Percentiles rank a stretch among this genome's conserved stretches.
These are phyloP conservation scores for Nomada fabriciana DNA, from an alignment of 2,888 invertebrate species.

Conservation along the genomic window DNA sequence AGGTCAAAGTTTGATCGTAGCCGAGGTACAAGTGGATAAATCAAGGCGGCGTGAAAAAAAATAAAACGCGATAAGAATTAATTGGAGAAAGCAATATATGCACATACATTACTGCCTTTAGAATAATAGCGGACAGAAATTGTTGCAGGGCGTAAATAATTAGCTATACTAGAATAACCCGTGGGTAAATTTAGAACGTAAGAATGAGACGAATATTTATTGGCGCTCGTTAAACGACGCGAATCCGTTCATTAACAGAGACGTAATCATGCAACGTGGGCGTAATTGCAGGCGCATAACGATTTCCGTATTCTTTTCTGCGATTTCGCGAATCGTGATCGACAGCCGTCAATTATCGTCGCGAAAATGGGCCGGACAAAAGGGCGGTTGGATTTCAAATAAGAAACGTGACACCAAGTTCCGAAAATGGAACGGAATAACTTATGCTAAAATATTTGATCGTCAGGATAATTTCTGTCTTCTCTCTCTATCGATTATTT, in stretches of 20 bases:
- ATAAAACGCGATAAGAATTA: constrained; percentile 17
- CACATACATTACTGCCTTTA: constrained; percentile 3
- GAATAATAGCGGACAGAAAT: neutral
- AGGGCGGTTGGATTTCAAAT: neutral
- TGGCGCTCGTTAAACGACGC: neutral
- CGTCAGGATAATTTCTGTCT: no score
- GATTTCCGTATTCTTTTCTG: constrained; percentile 23
- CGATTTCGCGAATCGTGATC: neutral
- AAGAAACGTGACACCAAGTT: neutral
- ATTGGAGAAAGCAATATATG: constrained; percentile 4
- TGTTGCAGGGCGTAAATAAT: neutral
- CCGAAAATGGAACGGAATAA: neutral
- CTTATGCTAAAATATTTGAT: no score
- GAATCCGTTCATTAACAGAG: constrained; percentile 6
- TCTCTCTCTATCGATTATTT: no score
- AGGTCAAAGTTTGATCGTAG: neutral
- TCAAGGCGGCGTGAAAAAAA: no score
- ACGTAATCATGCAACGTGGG: constrained; percentile 24
- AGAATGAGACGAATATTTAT: constrained; percentile 17
- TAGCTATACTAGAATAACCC: neutral
- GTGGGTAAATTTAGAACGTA: constrained; percentile 9
- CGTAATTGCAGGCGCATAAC: constrained; percentile 18
- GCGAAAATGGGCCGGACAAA: neutral
- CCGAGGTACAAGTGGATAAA: neutral
- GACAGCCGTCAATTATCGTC: neutral